A percentile compares a stretch with the other conserved stretches of the same genome.
phyloP scores from a whole-genome alignment of 2,888 invertebrate genomes.

The Brachyptera risi region DNA sequence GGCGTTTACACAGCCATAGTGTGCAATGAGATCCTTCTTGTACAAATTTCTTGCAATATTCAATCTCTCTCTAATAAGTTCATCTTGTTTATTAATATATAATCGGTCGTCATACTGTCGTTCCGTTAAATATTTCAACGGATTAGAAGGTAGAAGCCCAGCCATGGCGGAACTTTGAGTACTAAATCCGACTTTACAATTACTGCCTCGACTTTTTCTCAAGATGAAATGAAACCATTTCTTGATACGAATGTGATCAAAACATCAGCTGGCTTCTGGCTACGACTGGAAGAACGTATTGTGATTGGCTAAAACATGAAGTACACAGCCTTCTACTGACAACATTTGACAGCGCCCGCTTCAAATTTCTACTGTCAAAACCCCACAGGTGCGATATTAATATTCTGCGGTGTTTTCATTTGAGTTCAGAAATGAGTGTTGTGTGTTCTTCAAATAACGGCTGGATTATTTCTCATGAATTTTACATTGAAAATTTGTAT shows the following conservation, averaged over 20 bases:
- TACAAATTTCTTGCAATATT: constrained; percentile 69
- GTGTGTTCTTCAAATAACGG: constrained; percentile 44
- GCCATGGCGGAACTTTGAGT: constrained; percentile 47
- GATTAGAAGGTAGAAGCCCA: constrained; percentile 51
- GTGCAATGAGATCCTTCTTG: constrained; percentile 78
- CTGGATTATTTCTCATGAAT: constrained; percentile 50
- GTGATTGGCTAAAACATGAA: too few species aligned
- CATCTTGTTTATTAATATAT: constrained; percentile 52
- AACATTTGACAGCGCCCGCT: too few species aligned
- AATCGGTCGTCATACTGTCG: constrained; percentile 59
- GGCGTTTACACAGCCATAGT: constrained; percentile 95
- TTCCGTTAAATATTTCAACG: constrained; percentile 55
- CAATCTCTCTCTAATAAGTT: constrained; percentile 57
- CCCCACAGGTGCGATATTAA: too few species aligned
- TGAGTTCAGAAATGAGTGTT: constrained; percentile 51
- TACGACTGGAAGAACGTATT: too few species aligned
- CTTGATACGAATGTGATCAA: too few species aligned
- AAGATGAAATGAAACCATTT: too few species aligned
- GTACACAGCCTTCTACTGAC: too few species aligned
- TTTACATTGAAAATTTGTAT: constrained; percentile 48
- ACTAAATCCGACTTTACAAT: too few species aligned
- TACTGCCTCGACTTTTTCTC: too few species aligned
- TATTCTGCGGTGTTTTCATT: too few species aligned
- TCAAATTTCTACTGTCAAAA: too few species aligned
- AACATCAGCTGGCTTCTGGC: too few species aligned